These are phyloP conservation scores for Tylochromis polylepis DNA, from an alignment of 2,113 vertebrate genomes.

Conservation along the genomic window DNA sequence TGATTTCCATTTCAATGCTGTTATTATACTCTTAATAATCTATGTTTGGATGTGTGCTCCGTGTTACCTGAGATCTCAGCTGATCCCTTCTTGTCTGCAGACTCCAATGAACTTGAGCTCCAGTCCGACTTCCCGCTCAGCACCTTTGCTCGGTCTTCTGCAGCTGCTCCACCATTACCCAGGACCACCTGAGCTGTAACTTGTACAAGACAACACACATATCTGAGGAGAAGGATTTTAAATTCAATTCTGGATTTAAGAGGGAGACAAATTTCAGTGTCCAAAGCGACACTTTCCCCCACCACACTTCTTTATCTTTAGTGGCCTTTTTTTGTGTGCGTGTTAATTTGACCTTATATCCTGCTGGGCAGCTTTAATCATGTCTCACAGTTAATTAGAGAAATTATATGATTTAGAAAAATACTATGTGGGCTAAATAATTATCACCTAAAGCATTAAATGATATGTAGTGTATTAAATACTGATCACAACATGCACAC, in stretches of 20 bases:
- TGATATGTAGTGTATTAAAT: not conserved
- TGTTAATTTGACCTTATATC: not conserved
- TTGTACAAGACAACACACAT: conserved; percentile 17
- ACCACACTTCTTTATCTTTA: not conserved
- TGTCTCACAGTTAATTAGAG: not conserved
- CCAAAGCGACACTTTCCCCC: not conserved
- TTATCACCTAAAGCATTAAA: not conserved
- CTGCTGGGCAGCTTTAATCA: not conserved
- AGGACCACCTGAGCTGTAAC: conserved; percentile 80
- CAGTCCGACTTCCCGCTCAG: conserved; percentile 72
- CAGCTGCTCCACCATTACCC: conserved; percentile 79
- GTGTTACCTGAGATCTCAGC: conserved; percentile 88
- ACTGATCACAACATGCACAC: not conserved
- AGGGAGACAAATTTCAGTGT: not conserved
- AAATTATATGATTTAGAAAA: not conserved
- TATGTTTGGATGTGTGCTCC: not conserved
- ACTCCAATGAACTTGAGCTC: conserved; percentile 72
- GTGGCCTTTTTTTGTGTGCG: not conserved
- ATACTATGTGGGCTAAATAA: not conserved
- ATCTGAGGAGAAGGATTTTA: not conserved
- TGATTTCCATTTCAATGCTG: not conserved
- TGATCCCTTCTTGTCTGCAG: conserved; percentile 75
- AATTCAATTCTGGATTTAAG: not conserved
- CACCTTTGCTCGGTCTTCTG: conserved; percentile 78
- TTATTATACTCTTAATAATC: not conserved